Base-by-base conservation (phyloP, 2,797 vertebrate genomes). In the Mallotus villosus region DNA sequence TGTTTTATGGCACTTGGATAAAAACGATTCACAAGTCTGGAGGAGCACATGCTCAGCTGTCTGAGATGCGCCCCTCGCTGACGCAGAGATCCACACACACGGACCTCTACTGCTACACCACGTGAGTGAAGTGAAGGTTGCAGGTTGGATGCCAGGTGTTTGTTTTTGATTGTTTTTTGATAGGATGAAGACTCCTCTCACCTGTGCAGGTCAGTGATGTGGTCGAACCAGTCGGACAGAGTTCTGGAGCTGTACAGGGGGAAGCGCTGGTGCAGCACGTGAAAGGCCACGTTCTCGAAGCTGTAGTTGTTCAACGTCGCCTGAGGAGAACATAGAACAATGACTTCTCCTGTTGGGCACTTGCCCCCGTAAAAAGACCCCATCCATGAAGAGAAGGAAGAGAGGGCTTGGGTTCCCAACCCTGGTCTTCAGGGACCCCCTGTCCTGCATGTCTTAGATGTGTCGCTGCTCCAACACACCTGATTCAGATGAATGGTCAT, bases 221-320 rank as follows among this genome's bases (percentile, higher is more conserved):
- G 95, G 92, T 98, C 95, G 77, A 98, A 98, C 97, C 97, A 99
- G 89, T 98, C 97, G 0, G 97, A 98, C 69, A 99, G 92, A 2
- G 95, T 94, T 63, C 96, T 95, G 64, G 93, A 92, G n/a, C 93
- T 96, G 88, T 94, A 97, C 12, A 96, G 71, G 21, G 94, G 93
- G 81, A 94, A 94, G 51, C 91, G 92, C 81, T 96, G 96, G 90
- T 98, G 98, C 77, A 99, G 96, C 62, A 99, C 81, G 63, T 99
- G 97, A 87, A 98, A 99, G 21, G 95, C 95, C 85, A 99, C 97
- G 0, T 98, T 99, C 93, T 99, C 97, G 91, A 99, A 99, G 9
- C 93, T 93, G 85, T 99, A 99, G 89, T 93, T 97, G 70, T 93
- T 98, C 73, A 99, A 80, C 2, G 95, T 92, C 86, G 94, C 96